Base-by-base conservation (phyloP, 2,797 vertebrate genomes). In the Girardinus metallicus region DNA sequence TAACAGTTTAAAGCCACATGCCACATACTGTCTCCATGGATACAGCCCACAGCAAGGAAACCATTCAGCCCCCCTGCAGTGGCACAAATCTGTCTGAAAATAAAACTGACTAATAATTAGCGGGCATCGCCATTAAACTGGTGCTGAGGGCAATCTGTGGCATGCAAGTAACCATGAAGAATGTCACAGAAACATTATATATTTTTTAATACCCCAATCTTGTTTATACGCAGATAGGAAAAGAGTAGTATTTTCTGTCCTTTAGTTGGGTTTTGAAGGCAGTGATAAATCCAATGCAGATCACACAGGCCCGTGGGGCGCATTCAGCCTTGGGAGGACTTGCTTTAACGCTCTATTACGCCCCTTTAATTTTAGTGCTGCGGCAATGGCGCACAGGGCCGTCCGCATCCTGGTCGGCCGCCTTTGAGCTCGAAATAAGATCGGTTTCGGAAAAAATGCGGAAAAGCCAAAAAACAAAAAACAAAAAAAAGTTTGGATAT, bases 21-120 rank as follows among this genome's bases (percentile, higher is more conserved):
- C 94, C 93, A 93, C 89, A 88, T 91, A 83, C 90, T 87, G 93
- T 94, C 93, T 94, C 94, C 93, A 95, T 95, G 92, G 84, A 88
- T 93, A 95, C 94, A 86, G 91, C 92, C 90, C 91, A 92, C 89
- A 94, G 93, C 87, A 87, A 88, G 87, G 88, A 82, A 89, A 89
- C 87, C 92, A 89, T 84, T 87, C 86, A 91, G 80, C 83, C 76
- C 87, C 84, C 82, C 84, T 86, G 74, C 87, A 89, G 88, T 87
- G 88, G 84, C 86, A 77, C 85, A 87, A 88, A 87, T 88, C 85
- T 86, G 78, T 41, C 77, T 72, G 76, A 66, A 12, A 83, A 53
- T 68, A 79, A 81, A 85, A 86, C 80, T 55, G 51, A 79, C 72
- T 81, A 77, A 71, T 70, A 71, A 81, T 76, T 77, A 82, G 13